phyloP scores from a whole-genome alignment of 2,797 vertebrate genomes.

The Pelochelys cantorii region DNA sequence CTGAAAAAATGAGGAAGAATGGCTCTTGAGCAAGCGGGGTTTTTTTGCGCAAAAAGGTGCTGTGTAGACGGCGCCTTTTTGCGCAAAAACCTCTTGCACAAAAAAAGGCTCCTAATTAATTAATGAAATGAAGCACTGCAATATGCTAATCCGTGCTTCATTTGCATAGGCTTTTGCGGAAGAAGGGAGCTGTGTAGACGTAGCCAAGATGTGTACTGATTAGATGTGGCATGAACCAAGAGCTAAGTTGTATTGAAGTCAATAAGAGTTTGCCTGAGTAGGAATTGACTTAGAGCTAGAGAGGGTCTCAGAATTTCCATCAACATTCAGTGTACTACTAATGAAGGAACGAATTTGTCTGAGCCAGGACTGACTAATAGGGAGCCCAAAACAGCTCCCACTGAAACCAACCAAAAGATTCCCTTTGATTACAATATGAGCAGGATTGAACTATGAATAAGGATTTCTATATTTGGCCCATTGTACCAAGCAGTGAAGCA shows the following conservation, averaged over 20 bases:
- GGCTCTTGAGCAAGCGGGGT: too few species aligned
- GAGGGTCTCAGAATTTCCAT: slow-evolving; percentile 26
- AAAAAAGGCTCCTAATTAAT: too few species aligned
- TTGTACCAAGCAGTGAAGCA: not conserved
- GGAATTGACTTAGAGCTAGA: not conserved
- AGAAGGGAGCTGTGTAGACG: too few species aligned
- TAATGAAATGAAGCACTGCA: too few species aligned
- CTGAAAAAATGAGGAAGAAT: too few species aligned
- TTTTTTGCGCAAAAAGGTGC: too few species aligned
- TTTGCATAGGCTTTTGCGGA: too few species aligned
- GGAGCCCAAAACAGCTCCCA: not conserved
- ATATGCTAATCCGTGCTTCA: too few species aligned
- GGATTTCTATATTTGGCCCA: not conserved
- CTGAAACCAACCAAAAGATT: slow-evolving; percentile 45
- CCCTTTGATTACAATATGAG: not conserved
- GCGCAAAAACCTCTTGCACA: too few species aligned
- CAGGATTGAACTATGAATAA: not conserved
- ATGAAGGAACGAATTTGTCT: slow-evolving; percentile 35
- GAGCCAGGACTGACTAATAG: slow-evolving; percentile 51
- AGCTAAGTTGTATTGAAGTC: slow-evolving; percentile 31
- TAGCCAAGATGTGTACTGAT: slow-evolving; percentile 30
- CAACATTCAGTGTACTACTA: slow-evolving; percentile 39
- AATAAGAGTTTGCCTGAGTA: slow-evolving; percentile 59
- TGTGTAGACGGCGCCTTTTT: too few species aligned
- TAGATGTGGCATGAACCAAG: slow-evolving; percentile 21